Base-by-base conservation (phyloP, 2,113 vertebrate genomes). In the Epinephelus lanceolatus region DNA sequence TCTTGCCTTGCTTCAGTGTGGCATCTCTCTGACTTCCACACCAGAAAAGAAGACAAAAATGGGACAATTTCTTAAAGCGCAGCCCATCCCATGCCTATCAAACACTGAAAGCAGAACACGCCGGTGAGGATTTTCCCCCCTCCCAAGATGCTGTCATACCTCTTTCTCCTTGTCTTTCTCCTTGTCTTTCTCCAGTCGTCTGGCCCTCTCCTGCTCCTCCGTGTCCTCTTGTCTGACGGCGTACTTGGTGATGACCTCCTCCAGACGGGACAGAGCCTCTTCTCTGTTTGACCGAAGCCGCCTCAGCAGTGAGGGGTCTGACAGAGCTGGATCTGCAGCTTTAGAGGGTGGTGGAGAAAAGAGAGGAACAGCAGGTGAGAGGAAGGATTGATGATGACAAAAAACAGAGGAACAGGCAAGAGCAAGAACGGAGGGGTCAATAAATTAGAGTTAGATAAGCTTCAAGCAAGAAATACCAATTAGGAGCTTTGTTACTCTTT, bases 171-270 rank as follows among this genome's bases (percentile, higher is more conserved):
- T 78, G 60, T 95, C 95, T 80, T 93, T 94, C 49, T 90, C 91
- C 56, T 76, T 78, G 60, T 93, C 88, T 76, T 88, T 95, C 11
- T 90, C 90, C 53, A 84, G 91, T 2, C 91, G 94, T 62, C 72
- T 95, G 47, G 45, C 87, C 25, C 94, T 88, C 42, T 97, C 96
- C 2, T 93, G 88, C 25, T 96, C 96, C 81, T 97, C 96, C 0
- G 85, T 88, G 84, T 95, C 94, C 0, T 97, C 97, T 42, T 98
- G 97, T 80, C 94, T 87, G 66, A 90, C 42, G 0, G 97, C 93
- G 0, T 95, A 98, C 81, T 95, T 97, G 37, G 82, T 86, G 86
- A 98, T 97, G 84, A 98, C 93, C 1, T 96, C 94, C n/a, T 97
- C 96, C 70, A 98, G 91, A 0, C 87, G 94, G 67, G 69, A 86